Conservation (phyloP, 2,113 vertebrate species). For the Dolichallabes microphthalmus region DNA sequence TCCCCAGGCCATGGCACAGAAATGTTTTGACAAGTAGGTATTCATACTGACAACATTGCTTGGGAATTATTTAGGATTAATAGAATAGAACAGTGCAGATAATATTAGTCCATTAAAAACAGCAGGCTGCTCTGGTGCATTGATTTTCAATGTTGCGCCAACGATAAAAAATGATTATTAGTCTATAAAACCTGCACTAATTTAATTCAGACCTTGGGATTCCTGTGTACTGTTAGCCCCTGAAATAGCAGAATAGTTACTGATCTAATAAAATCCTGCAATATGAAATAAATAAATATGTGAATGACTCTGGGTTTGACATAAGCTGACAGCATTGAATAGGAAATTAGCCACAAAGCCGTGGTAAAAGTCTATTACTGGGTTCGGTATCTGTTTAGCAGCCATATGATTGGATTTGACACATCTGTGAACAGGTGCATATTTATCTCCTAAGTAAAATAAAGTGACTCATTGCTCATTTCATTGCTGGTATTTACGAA, state of each 20-base stretch:
- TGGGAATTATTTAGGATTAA: slow-evolving; percentile 52
- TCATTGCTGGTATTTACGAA: slow-evolving; percentile 58
- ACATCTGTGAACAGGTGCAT: slow-evolving; percentile 75
- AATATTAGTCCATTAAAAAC: slow-evolving; percentile 54
- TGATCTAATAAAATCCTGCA: slow-evolving; percentile 72
- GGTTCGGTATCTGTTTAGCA: slow-evolving; percentile 67
- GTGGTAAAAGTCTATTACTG: slow-evolving; percentile 73
- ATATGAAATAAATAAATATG: slow-evolving; percentile 77
- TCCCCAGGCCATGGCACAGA: slow-evolving; percentile 35
- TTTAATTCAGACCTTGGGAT: slow-evolving; percentile 53
- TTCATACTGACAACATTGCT: slow-evolving; percentile 45
- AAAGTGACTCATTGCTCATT: slow-evolving; percentile 54
- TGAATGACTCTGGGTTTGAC: slow-evolving; percentile 72
- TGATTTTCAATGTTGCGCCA: slow-evolving; percentile 44
- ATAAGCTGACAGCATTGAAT: slow-evolving; percentile 74
- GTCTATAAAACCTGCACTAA: slow-evolving; percentile 50
- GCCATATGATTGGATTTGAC: slow-evolving; percentile 78
- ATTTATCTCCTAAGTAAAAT: slow-evolving; percentile 72
- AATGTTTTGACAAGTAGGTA: slow-evolving; percentile 55
- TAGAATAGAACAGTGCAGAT: slow-evolving; percentile 51
- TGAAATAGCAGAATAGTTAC: slow-evolving; percentile 58
- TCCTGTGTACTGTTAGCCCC: slow-evolving; percentile 23
- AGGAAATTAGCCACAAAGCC: slow-evolving; percentile 75
- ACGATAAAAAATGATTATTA: slow-evolving; percentile 52
- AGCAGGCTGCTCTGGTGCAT: slow-evolving; percentile 40